Evolutionary conservation across 2,113 vertebrate genomes (phyloP).

Genomic region (Channa maculata): DNA sequence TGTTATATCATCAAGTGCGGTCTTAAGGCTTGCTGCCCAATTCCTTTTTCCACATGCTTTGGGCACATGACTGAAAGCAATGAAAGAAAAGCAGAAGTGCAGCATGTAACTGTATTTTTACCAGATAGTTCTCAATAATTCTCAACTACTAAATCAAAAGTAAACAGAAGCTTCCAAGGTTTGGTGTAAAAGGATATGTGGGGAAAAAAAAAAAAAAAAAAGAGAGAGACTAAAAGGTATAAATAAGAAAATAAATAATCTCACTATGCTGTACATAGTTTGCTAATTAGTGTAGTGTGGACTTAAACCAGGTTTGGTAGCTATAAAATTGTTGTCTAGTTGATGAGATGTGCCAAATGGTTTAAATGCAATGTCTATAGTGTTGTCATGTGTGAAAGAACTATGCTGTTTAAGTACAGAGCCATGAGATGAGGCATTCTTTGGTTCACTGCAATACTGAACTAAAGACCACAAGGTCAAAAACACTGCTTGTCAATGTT

Average conservation of each 20-base stretch:
- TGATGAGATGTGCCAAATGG: slow-evolving; percentile 18
- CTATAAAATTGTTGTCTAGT: slow-evolving; percentile 12
- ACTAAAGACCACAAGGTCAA: slow-evolving; percentile 32
- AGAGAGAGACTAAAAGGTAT: slow-evolving; percentile 20
- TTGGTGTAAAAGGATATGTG: slow-evolving; percentile 29
- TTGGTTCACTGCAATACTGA: slow-evolving; percentile 74
- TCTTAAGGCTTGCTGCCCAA: slow-evolving; percentile 11
- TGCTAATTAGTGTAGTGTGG: slow-evolving; percentile 70
- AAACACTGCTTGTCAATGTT: slow-evolving; percentile 67
- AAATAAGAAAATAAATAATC: slow-evolving; percentile 80
- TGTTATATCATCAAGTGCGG: slow-evolving; percentile 26
- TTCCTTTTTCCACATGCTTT: slow-evolving; percentile 36
- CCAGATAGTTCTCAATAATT: neutral
- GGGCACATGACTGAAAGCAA: slow-evolving; percentile 41
- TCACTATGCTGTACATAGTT: slow-evolving; percentile 53
- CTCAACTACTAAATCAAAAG: slow-evolving; percentile 9
- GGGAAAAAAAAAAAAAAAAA: slow-evolving; percentile 3
- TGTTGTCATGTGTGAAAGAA: slow-evolving; percentile 44
- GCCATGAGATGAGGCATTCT: slow-evolving; percentile 34
- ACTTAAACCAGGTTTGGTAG: slow-evolving; percentile 27
- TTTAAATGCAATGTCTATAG: slow-evolving; percentile 49
- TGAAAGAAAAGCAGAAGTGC: slow-evolving; percentile 60
- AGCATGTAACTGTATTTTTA: slow-evolving; percentile 51
- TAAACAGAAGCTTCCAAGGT: slow-evolving; percentile 8
- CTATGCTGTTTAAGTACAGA: slow-evolving; percentile 22